These are phyloP conservation scores for Hybognathus amarus DNA, from an alignment of 2,797 vertebrate genomes.

Conservation along the genomic window DNA sequence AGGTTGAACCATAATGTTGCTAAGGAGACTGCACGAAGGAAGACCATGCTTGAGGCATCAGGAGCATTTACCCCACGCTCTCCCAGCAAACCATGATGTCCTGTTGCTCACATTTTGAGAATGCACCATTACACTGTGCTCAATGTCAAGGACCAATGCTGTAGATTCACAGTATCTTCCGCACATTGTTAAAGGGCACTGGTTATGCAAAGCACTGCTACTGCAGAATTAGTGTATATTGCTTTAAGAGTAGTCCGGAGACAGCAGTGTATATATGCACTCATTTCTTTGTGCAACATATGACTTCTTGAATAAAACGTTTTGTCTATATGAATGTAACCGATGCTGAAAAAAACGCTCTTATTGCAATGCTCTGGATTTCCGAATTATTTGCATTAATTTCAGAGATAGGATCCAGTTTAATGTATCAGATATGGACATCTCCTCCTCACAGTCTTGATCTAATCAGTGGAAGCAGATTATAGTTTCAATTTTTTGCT, in stretches of 20 bases:
- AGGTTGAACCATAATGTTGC: conserved; percentile 91
- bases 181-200: neutral
- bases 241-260: conserved; percentile 8
- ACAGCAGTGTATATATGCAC: conserved; percentile 24
- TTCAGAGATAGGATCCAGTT: neutral
- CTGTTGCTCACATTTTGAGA: neutral
- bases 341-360: neutral
- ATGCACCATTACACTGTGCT: conserved; percentile 32
- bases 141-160: neutral
- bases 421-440: neutral
- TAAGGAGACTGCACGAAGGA: conserved; percentile 89
- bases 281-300: neutral
- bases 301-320: neutral
- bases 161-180: conserved; percentile 3
- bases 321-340: conserved; percentile 7
- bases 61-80: conserved; percentile 84
- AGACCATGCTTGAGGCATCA: conserved; percentile 89
- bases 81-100: conserved; percentile 83
- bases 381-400: neutral
- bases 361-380: neutral
- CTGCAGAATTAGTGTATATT: neutral
- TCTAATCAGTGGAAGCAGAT: neutral
- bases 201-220: conserved; percentile 17
- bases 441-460: neutral
- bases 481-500: neutral